These are phyloP conservation scores for Maccullochella peelii DNA, from an alignment of 2,113 vertebrate species.

Conservation along the genomic window DNA sequence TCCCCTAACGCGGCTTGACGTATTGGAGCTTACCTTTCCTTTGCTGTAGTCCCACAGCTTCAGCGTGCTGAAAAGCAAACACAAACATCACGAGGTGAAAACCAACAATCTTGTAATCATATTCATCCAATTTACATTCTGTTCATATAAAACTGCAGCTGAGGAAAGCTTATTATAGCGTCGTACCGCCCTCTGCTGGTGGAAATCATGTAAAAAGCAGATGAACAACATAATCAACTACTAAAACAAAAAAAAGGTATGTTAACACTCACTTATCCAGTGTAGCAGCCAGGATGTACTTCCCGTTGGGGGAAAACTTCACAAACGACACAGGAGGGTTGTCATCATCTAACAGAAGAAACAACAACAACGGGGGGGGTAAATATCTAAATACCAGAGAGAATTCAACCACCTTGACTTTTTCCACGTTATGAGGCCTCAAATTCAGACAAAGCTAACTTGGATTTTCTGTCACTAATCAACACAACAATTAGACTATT, in stretches of 20 bases:
- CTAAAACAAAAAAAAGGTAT: fast-evolving
- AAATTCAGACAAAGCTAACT: background rate
- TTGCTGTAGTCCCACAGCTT: slow-evolving; percentile 99
- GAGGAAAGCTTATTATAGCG: background rate
- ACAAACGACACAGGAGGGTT: slow-evolving; percentile 99
- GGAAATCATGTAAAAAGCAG: too few relatives aligned
- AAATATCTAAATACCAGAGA: background rate
- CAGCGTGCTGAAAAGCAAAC: slow-evolving; percentile 87
- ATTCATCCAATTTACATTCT: background rate
- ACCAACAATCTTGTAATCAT: background rate
- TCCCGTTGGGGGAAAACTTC: slow-evolving; percentile 98
- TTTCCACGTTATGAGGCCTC: background rate
- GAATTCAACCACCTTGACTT: background rate
- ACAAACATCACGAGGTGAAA: background rate
- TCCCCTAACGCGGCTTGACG: background rate
- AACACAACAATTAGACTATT: background rate
- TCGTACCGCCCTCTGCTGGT: slow-evolving; percentile 54
- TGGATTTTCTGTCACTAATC: too few relatives aligned
- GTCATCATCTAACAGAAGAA: slow-evolving; percentile 89
- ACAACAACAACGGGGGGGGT: slow-evolving; percentile 3
- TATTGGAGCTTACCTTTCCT: slow-evolving; percentile 89
- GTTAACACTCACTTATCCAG: slow-evolving; percentile 94
- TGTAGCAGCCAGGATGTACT: slow-evolving; percentile 98
- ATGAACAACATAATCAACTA: background rate
- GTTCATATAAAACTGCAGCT: background rate